These are phyloP conservation scores for Leucophora obtusa DNA, from an alignment of 2,888 invertebrate species.

Conservation along the genomic window DNA sequence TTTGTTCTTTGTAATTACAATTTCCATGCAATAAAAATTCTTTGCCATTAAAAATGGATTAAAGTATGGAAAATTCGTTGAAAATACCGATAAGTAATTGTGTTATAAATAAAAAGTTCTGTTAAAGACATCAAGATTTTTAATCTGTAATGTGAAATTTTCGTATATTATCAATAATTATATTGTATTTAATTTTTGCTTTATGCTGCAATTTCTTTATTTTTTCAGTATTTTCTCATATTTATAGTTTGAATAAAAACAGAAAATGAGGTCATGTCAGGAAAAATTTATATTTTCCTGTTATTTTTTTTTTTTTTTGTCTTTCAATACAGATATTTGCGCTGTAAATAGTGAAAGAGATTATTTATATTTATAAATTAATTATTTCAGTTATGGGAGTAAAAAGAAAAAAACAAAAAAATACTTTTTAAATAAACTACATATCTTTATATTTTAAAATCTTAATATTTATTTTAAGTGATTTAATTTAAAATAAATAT, in stretches of 20 bases:
- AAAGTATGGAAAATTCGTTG: too few species aligned
- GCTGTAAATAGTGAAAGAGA: not conserved
- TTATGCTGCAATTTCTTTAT: not conserved
- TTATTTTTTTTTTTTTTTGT: not conserved
- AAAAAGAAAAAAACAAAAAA: not conserved
- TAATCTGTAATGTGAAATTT: not conserved
- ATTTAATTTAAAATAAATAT: not conserved
- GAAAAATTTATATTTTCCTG: not conserved
- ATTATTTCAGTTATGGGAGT: not conserved
- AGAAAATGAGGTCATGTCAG: not conserved
- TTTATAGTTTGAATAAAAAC: not conserved
- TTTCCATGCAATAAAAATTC: too few species aligned
- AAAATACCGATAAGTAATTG: not conserved
- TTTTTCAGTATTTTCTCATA: not conserved
- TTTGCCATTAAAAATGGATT: too few species aligned
- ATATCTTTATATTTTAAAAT: not conserved
- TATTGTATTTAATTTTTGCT: not conserved
- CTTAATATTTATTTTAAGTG: not conserved
- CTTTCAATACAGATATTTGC: not conserved
- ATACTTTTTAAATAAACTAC: not conserved
- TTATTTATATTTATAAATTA: not conserved
- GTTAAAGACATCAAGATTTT: conserved; percentile 2
- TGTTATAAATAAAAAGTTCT: not conserved
- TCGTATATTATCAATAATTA: not conserved
- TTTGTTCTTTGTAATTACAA: too few species aligned